A percentile compares a stretch with the other conserved stretches of the same genome.
These are phyloP conservation scores for Tenthredo amoena DNA, from an alignment of 2,888 invertebrate species.

Conservation along the genomic window DNA sequence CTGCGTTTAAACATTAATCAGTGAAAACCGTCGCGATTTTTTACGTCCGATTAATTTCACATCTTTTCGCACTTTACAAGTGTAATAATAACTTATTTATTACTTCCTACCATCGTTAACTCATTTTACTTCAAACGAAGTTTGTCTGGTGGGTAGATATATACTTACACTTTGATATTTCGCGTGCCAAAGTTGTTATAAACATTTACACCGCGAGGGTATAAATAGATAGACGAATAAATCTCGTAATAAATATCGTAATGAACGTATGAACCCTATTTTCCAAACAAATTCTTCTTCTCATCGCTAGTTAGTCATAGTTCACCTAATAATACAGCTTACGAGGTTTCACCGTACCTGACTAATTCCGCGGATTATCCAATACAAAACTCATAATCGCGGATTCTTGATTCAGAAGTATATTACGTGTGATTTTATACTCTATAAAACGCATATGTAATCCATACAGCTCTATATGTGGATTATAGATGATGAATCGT, in stretches of 20 bases:
- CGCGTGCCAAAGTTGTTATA: neutral
- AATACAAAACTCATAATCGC: neutral
- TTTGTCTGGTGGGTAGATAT: neutral
- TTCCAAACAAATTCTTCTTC: neutral
- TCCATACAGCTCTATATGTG: too few species aligned
- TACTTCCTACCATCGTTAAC: neutral
- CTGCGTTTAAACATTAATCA: neutral
- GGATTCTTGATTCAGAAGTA: neutral
- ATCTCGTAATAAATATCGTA: neutral
- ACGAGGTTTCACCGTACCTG: neutral
- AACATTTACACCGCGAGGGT: neutral
- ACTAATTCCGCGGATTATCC: neutral
- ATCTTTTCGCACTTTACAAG: neutral
- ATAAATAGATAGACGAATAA: neutral
- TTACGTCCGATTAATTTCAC: neutral
- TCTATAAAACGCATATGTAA: neutral
- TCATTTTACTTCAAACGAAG: conserved; percentile 1
- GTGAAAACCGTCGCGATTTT: neutral
- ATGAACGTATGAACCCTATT: neutral
- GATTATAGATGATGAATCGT: neutral
- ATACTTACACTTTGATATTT: neutral
- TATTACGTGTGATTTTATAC: neutral
- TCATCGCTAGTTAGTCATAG: neutral
- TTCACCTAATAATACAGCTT: neutral
- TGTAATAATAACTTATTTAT: conserved; percentile 19